These are phyloP conservation scores for Terrapene triunguis DNA, from an alignment of 2,113 vertebrate species.

Conservation along the genomic window DNA sequence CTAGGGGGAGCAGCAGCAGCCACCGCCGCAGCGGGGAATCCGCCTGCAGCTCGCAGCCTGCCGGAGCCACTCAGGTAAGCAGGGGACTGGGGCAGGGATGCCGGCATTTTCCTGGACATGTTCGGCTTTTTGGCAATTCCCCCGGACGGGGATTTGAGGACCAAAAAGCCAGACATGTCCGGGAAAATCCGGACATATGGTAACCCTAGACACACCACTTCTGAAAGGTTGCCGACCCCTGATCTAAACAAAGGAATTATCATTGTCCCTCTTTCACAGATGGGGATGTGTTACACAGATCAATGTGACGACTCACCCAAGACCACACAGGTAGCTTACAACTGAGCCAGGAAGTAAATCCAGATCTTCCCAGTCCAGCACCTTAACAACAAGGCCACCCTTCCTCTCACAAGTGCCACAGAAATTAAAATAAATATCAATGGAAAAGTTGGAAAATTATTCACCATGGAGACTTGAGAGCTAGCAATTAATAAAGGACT, in stretches of 20 bases:
- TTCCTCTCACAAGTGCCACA: neutral
- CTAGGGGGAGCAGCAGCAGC: no score
- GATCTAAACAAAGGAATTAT: neutral
- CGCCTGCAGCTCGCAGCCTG: no score
- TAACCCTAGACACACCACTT: no score
- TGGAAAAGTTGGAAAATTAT: conserved; percentile 16
- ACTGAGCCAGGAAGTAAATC: fast-evolving
- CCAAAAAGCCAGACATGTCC: no score
- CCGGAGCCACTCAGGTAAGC: no score
- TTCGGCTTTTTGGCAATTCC: no score
- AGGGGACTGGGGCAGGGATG: no score
- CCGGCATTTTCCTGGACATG: no score
- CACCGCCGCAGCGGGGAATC: no score
- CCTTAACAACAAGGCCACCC: neutral
- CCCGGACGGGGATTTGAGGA: no score
- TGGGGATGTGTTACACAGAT: neutral
- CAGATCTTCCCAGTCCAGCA: neutral
- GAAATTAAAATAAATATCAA: conserved; percentile 4
- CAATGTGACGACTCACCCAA: neutral
- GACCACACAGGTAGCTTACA: neutral
- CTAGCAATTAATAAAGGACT: conserved; percentile 68
- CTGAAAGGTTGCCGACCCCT: no score
- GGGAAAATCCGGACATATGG: no score
- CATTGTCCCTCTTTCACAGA: neutral
- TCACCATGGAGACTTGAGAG: conserved; percentile 46